Percentiles rank a stretch among this genome's conserved stretches.
Conservation (phyloP, 1,140 invertebrate genomes). For the Drosophila baimaii region DNA sequence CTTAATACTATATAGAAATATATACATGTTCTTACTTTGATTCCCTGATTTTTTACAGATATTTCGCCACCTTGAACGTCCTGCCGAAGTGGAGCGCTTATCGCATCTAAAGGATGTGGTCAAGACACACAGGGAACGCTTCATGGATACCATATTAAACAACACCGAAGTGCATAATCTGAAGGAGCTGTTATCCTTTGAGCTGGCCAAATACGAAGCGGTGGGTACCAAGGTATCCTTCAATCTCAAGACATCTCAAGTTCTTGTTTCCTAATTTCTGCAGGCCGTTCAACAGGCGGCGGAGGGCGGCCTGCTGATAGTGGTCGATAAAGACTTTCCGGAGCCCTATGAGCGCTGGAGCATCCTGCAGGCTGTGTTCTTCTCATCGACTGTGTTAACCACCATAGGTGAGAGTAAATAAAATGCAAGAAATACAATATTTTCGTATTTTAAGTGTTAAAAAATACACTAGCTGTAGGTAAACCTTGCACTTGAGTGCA, state of each 20-base stretch:
- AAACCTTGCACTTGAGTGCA: too few relatives aligned
- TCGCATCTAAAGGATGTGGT: conserved; percentile 85
- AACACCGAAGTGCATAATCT: conserved; percentile 86
- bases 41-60: conserved; percentile 85
- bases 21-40: too few relatives aligned
- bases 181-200: conserved; percentile 86
- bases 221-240: conserved; percentile 61
- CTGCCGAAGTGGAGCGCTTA: conserved; percentile 88
- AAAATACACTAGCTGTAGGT: too few relatives aligned
- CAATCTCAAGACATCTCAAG: not conserved
- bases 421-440: too few relatives aligned
- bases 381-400: conserved; percentile 92
- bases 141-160: conserved; percentile 86
- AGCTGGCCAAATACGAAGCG: conserved; percentile 87
- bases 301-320: conserved; percentile 86
- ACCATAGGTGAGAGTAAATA: conserved; percentile 93
- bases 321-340: conserved; percentile 86
- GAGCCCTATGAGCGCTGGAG: conserved; percentile 89
- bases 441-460: too few relatives aligned
- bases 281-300: conserved; percentile 88
- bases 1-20: too few relatives aligned
- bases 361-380: conserved; percentile 91
- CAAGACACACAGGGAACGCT: conserved; percentile 84
- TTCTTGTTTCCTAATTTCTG: not conserved
- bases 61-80: conserved; percentile 89